Conservation (phyloP, 2,113 vertebrate genomes). For the Eretmochelys imbricata region DNA sequence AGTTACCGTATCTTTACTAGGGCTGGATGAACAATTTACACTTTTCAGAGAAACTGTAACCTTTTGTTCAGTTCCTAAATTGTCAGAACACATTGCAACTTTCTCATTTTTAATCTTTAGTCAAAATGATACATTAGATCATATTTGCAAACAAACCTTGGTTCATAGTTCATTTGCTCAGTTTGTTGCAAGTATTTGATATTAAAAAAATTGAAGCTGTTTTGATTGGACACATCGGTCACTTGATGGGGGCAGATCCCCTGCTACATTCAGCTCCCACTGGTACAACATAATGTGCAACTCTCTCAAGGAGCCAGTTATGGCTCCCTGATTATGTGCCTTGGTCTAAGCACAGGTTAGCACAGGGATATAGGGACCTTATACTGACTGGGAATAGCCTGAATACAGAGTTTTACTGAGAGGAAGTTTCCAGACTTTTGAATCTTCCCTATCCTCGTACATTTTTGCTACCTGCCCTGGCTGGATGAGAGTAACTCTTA, state of each 20-base stretch:
- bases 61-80: neutral
- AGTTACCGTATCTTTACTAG: neutral
- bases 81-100: neutral
- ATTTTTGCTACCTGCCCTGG: neutral
- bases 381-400: neutral
- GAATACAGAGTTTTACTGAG: neutral
- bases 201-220: neutral
- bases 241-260: neutral
- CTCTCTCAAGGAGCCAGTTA: neutral
- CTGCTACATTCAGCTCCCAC: neutral
- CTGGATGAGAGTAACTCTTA: neutral
- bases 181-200: neutral
- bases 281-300: neutral
- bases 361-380: neutral
- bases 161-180: neutral
- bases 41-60: neutral
- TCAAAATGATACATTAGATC: neutral
- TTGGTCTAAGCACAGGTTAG: neutral
- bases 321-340: neutral
- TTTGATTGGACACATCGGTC: neutral
- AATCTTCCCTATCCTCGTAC: neutral
- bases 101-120: neutral
- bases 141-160: neutral
- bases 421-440: neutral
- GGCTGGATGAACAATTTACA: neutral